Conservation (phyloP, 2,888 invertebrate species). For the Callyntrura guangdongensis region DNA sequence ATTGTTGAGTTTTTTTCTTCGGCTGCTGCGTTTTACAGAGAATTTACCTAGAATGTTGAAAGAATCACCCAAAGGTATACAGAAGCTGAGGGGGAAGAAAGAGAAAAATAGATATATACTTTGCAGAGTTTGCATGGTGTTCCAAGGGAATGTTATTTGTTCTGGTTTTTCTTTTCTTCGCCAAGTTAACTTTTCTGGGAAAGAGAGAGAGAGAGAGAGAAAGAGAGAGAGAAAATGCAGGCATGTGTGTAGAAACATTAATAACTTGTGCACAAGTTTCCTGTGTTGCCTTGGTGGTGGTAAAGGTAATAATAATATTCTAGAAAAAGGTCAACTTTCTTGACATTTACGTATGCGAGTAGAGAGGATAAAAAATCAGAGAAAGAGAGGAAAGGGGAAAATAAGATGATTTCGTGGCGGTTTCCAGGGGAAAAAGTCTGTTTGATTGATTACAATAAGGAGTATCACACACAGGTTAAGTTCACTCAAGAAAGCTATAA, state of each 20-base stretch:
- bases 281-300: not conserved
- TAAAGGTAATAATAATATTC: not conserved
- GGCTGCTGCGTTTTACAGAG: not conserved
- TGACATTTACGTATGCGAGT: slow-evolving; percentile 64
- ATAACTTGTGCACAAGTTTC: not conserved
- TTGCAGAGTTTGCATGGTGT: not conserved
- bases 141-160: not conserved
- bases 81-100: slow-evolving; percentile 9
- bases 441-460: slow-evolving; percentile 73
- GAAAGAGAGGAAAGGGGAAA: not conserved
- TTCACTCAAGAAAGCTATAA: slow-evolving; percentile 42
- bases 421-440: slow-evolving; percentile 3
- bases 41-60: slow-evolving; percentile 4
- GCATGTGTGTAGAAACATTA: not conserved
- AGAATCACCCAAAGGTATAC: slow-evolving; percentile 53
- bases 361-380: not conserved
- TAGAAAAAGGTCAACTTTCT: slow-evolving; percentile 72
- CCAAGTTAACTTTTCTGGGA: not conserved
- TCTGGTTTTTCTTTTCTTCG: not conserved
- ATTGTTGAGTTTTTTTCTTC: slow-evolving; percentile 15
- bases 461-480: slow-evolving; percentile 64
- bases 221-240: not conserved
- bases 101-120: slow-evolving; percentile 11
- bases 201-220: too few relatives aligned
- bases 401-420: not conserved